These are phyloP conservation scores for Tonatia bakeri DNA, from an alignment of 2,113 vertebrate genomes.

Conservation along the genomic window DNA sequence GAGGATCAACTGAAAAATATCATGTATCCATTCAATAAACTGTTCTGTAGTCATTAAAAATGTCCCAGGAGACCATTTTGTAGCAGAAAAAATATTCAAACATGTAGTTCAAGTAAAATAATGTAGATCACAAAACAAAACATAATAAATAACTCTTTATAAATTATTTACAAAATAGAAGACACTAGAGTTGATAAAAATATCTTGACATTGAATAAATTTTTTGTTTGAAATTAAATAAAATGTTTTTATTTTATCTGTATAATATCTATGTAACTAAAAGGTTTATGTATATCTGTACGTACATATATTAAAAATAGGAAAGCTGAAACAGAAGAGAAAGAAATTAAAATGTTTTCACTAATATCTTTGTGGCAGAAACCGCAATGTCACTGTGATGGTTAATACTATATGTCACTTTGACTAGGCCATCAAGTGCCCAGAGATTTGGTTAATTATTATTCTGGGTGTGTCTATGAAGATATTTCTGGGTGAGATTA, in stretches of 20 bases:
- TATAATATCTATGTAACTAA: not conserved
- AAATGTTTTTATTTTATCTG: not conserved
- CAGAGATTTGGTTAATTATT: constrained; percentile 38
- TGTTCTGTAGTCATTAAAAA: not conserved
- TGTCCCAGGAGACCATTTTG: not conserved
- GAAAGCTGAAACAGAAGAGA: not conserved
- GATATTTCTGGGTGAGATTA: not conserved
- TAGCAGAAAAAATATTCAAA: not conserved
- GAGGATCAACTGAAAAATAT: not conserved
- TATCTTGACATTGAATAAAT: not conserved
- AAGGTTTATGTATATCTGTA: not conserved
- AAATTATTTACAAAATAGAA: not conserved
- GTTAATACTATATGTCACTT: constrained; percentile 1
- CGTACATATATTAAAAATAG: not conserved
- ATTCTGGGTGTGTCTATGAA: not conserved
- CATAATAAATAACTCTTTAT: not conserved
- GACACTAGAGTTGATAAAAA: not conserved
- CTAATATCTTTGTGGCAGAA: not conserved
- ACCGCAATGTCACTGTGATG: not conserved
- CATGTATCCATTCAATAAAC: not conserved
- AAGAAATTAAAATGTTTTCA: constrained; percentile 10
- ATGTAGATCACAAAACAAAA: not conserved
- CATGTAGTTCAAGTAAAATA: constrained; percentile 12
- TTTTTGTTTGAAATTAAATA: constrained; percentile 21
- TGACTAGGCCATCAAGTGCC: not conserved